Evolutionary conservation across 2,113 vertebrate species (phyloP).

Genomic region (Zingel zingel): DNA sequence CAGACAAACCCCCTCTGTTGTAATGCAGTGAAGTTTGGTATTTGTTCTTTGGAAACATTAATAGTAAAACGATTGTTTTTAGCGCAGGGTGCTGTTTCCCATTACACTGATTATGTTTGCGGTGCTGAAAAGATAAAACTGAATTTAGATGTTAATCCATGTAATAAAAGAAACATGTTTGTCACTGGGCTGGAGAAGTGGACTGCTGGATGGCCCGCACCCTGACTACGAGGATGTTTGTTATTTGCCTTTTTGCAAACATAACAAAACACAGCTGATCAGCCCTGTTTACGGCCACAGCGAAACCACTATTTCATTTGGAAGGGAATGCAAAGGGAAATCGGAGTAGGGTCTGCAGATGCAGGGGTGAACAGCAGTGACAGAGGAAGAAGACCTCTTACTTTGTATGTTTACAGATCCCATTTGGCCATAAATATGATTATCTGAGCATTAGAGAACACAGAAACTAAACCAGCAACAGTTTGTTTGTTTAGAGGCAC

Average conservation of each 20-base stretch:
- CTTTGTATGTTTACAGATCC: conserved; percentile 70
- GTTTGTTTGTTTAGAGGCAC: conserved; percentile 68
- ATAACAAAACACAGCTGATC: conserved; percentile 74
- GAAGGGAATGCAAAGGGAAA: conserved; percentile 65
- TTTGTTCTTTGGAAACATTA: conserved; percentile 21
- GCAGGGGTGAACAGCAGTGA: conserved; percentile 35
- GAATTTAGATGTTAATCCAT: conserved; percentile 54
- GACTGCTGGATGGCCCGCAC: conserved; percentile 44
- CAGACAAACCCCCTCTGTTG: too few relatives aligned
- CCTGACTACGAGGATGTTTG: conserved; percentile 67
- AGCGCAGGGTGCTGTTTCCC: conserved; percentile 47
- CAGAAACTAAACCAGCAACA: conserved; percentile 49
- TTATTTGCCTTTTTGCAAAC: conserved; percentile 71
- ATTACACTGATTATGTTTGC: conserved; percentile 70
- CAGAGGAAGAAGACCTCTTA: conserved; percentile 40
- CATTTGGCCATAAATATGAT: conserved; percentile 69
- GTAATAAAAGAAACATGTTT: conserved; percentile 70
- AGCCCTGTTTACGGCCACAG: conserved; percentile 66
- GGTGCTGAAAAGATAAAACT: conserved; percentile 68
- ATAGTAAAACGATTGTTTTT: conserved; percentile 34
- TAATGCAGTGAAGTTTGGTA: too few relatives aligned
- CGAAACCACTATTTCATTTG: conserved; percentile 68
- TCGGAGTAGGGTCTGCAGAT: conserved; percentile 19
- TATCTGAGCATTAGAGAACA: conserved; percentile 52
- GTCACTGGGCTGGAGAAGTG: conserved; percentile 44